A percentile compares a stretch with the other conserved stretches of the same genome.
Evolutionary conservation across 2,797 vertebrate genomes (phyloP).

Genomic region (Melanotaenia pygmaea): DNA sequence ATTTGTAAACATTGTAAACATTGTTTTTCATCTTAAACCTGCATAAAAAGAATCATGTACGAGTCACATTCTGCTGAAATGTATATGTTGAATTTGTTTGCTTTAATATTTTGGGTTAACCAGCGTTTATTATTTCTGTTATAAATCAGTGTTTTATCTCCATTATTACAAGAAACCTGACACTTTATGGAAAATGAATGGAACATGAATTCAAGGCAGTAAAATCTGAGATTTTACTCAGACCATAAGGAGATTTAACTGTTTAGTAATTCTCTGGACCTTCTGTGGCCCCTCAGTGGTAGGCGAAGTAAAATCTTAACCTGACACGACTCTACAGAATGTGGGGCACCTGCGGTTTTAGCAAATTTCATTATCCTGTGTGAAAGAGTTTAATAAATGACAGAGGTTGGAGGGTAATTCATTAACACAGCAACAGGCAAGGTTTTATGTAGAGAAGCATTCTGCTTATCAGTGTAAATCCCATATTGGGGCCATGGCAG

Average conservation of each 20-base stretch:
- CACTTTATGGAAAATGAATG: not conserved
- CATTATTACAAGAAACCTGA: not conserved
- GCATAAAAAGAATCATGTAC: not conserved
- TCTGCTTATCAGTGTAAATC: slow-evolving; percentile 67
- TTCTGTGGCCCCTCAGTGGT: slow-evolving; percentile 18
- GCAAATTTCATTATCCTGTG: slow-evolving; percentile 53
- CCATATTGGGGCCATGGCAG: slow-evolving; percentile 60
- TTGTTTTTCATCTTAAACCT: not conserved
- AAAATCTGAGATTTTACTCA: not conserved
- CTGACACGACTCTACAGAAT: slow-evolving; percentile 31
- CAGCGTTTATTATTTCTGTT: not conserved
- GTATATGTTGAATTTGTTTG: not conserved
- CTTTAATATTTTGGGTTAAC: not conserved
- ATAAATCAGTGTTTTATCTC: not conserved
- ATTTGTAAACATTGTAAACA: not conserved
- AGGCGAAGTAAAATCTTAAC: slow-evolving; percentile 30
- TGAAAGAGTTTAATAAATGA: slow-evolving; percentile 46
- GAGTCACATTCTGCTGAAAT: not conserved
- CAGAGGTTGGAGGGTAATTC: slow-evolving; percentile 65
- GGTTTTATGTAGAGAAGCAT: slow-evolving; percentile 55
- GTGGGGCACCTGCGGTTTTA: slow-evolving; percentile 55
- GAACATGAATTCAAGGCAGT: not conserved
- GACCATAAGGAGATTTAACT: slow-evolving; percentile 2
- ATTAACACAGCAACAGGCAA: slow-evolving; percentile 51
- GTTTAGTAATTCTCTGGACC: not conserved